Evolutionary conservation across 53 echinoderm and acorn worm species (phyloP), one percentile per base, ranked within the genome.

Genomic region (Mesocentrotus franciscanus): DNA sequence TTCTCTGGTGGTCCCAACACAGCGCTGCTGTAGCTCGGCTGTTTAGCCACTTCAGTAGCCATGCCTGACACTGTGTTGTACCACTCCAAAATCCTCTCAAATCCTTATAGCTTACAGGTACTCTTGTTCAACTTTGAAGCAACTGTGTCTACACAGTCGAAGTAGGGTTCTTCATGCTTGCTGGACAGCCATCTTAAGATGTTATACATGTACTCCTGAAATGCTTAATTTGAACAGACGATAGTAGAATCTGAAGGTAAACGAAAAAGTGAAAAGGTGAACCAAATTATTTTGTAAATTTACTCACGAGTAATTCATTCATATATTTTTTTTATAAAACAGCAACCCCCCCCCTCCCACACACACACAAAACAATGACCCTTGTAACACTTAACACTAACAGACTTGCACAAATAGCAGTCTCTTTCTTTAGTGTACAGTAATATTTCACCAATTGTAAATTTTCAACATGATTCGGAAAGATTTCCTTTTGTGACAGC

Each of bases 11-110:
- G 95, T 66, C 95, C 95, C 62, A 94, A 96, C 94, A 98, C 98
- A 93, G 97, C 97, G 95, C 97, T 98, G 95, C 98, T 98, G 97
- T 98, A 98, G 97, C 96, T 96, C 71, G 95, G 97, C 96, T 97
- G 98, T 92, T 96, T 98, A 92, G 97, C 98, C 96, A 98, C 97
- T 96, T 98, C 98, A 90, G 98, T 97, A 96, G 98, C 98, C 98
- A 98, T 98, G 34, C 76, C 95, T 89, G 66, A 85, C 33, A 61
- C 60, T 59, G 83, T 93, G 79, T 61, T 92, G 92, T 70, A 92
- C 93, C 79, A 93, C 93, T 81, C 79, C 33, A 7, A 20, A 42
- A 93, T 16, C 83, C 79, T 60, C 57, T 58, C 33, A 66, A 91
- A 91, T 61, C 91, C 27, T 75, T 75, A 84, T 39, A 49, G 84